Conservation (phyloP, 2,888 invertebrate genomes). For the Hemistola chrysoprasaria region DNA sequence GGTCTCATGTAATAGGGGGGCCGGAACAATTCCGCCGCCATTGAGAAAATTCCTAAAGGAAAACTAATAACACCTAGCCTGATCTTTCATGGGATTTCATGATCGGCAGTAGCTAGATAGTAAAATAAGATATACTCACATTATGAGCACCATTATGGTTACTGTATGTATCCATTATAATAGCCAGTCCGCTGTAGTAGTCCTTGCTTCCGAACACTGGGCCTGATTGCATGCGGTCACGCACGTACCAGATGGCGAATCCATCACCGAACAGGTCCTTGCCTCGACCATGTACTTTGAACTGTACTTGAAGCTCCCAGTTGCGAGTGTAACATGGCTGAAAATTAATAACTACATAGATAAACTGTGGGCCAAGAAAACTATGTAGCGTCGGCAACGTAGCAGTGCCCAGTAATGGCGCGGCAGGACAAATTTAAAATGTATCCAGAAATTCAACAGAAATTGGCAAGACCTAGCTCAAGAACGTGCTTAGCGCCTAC, state of each 20-base stretch:
- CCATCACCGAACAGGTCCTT: slow-evolving; percentile 98
- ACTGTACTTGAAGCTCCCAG: slow-evolving; percentile 98
- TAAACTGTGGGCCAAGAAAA: too few relatives aligned
- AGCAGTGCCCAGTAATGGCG: too few relatives aligned
- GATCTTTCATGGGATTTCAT: too few relatives aligned
- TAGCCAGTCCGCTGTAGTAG: slow-evolving; percentile 93
- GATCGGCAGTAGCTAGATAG: background rate
- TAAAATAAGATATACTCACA: slow-evolving; percentile 84
- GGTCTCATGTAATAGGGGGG: too few relatives aligned
- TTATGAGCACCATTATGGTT: slow-evolving; percentile 99
- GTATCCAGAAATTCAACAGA: too few relatives aligned
- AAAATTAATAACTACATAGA: slow-evolving; percentile 34
- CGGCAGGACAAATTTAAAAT: too few relatives aligned
- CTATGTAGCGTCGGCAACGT: too few relatives aligned
- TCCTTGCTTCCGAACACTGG: slow-evolving; percentile 98
- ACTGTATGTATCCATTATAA: slow-evolving; percentile 98
- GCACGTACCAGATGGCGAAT: slow-evolving; percentile 95
- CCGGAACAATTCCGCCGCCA: too few relatives aligned
- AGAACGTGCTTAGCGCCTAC: too few relatives aligned
- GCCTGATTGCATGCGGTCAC: slow-evolving; percentile 89
- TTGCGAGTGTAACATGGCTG: slow-evolving; percentile 93
- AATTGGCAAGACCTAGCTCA: too few relatives aligned
- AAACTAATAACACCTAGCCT: too few relatives aligned
- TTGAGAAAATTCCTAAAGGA: too few relatives aligned
- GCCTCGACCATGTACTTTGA: slow-evolving; percentile 97